These are phyloP conservation scores for Smithornis capensis DNA, from an alignment of 2,113 vertebrate genomes.

Conservation along the genomic window DNA sequence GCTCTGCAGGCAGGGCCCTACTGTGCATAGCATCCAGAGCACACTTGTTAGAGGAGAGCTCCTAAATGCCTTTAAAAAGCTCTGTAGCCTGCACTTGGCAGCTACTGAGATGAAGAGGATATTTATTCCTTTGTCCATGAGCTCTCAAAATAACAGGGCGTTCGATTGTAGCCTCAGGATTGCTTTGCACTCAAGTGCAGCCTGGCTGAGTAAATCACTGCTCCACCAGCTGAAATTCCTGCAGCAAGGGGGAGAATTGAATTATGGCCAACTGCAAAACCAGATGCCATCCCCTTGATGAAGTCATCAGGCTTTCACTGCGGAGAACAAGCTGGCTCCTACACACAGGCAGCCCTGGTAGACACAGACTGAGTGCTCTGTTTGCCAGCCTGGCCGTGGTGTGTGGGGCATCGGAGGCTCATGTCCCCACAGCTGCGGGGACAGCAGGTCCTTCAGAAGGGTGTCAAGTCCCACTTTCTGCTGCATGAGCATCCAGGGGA, in stretches of 20 bases:
- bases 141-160: slow-evolving; percentile 45
- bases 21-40: neutral
- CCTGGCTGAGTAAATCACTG: neutral
- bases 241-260: slow-evolving; percentile 51
- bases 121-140: slow-evolving; percentile 30
- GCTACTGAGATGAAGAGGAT: slow-evolving; percentile 44
- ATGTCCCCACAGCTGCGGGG: neutral
- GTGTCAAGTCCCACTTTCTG: neutral
- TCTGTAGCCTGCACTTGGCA: slow-evolving; percentile 56
- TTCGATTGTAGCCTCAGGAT: slow-evolving; percentile 24
- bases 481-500: neutral
- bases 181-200: slow-evolving; percentile 35
- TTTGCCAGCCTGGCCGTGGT: neutral
- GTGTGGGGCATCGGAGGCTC: neutral
- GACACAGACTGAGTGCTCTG: slow-evolving; percentile 31
- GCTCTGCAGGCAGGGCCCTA: neutral
- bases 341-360: slow-evolving; percentile 11
- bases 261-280: slow-evolving; percentile 40
- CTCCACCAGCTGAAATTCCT: slow-evolving; percentile 35
- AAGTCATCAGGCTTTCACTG: slow-evolving; percentile 39
- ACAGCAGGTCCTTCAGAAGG: neutral
- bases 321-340: slow-evolving; percentile 11
- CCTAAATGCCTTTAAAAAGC: slow-evolving; percentile 54
- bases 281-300: slow-evolving; percentile 59
- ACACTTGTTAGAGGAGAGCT: neutral